Conservation (phyloP, 1,140 invertebrate species). For the Camponotus vicinus region DNA sequence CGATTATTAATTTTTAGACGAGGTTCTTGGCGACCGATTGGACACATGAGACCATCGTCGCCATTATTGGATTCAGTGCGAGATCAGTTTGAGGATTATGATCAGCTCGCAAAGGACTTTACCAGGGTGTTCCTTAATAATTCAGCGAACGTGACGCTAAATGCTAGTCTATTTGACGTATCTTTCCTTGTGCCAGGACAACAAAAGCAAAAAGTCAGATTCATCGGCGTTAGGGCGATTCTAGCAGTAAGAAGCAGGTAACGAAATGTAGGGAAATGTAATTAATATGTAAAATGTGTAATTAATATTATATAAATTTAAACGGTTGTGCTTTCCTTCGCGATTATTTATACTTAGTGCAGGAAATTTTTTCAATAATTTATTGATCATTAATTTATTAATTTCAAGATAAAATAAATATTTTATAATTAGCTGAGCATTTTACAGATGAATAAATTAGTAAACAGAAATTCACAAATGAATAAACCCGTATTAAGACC, state of each 20-base stretch:
- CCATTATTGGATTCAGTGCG: slow-evolving; percentile 96
- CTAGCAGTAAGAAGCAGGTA: slow-evolving; percentile 95
- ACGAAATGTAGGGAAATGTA: slow-evolving; percentile 47
- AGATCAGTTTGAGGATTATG: slow-evolving; percentile 97
- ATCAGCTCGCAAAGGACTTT: slow-evolving; percentile 97
- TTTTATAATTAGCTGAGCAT: slow-evolving; percentile 12
- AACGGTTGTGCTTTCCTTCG: not conserved
- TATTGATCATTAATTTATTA: not conserved
- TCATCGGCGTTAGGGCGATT: slow-evolving; percentile 96
- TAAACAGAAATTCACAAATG: not conserved
- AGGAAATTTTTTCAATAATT: slow-evolving; percentile 35
- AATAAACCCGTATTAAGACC: not conserved
- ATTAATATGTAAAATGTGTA: slow-evolving; percentile 12
- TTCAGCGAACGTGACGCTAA: slow-evolving; percentile 90
- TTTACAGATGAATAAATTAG: not conserved
- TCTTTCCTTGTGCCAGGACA: slow-evolving; percentile 95
- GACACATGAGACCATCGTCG: slow-evolving; percentile 97
- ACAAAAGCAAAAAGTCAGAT: slow-evolving; percentile 95
- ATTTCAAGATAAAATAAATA: slow-evolving; percentile 2
- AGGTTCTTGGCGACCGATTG: slow-evolving; percentile 97
- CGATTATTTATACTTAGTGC: not conserved
- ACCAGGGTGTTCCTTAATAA: slow-evolving; percentile 95
- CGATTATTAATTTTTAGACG: slow-evolving; percentile 83
- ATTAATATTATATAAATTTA: slow-evolving; percentile 24
- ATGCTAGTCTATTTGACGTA: slow-evolving; percentile 95